These are phyloP conservation scores for Deilephila elpenor DNA, from an alignment of 2,888 invertebrate genomes.

Conservation along the genomic window DNA sequence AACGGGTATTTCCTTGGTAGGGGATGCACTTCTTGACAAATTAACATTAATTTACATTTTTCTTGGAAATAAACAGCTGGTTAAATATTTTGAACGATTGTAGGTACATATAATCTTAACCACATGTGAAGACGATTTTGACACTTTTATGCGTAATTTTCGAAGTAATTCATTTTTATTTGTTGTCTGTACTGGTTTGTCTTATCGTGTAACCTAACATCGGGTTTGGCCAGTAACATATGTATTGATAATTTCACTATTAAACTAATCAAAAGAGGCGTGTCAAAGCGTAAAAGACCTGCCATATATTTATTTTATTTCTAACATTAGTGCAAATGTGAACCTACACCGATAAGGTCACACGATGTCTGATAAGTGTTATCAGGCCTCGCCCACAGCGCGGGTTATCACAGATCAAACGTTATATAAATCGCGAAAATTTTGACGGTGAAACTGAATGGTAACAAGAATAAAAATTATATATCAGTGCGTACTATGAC, in stretches of 20 bases:
- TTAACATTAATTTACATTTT: neutral
- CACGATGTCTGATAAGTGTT: conserved; percentile 18
- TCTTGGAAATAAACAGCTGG: neutral
- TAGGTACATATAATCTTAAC: neutral
- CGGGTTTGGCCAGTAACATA: no score
- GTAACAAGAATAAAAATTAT: no score
- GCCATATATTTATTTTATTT: neutral
- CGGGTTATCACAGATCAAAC: conserved; percentile 16
- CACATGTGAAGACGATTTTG: no score
- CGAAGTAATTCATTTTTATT: no score
- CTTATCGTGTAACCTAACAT: no score
- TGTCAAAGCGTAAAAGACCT: neutral
- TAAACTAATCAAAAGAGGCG: neutral
- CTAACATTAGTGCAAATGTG: neutral
- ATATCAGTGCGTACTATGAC: no score
- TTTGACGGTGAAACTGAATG: no score
- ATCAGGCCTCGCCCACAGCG: conserved; percentile 24
- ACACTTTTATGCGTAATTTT: no score
- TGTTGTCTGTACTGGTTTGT: no score
- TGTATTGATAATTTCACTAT: no score
- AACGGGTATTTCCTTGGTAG: neutral
- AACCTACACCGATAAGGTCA: conserved; percentile 1
- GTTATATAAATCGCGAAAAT: neutral
- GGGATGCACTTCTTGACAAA: neutral
- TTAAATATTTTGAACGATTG: neutral